Conservation (phyloP, 2,888 invertebrate species). For the Clanis bilineata region DNA sequence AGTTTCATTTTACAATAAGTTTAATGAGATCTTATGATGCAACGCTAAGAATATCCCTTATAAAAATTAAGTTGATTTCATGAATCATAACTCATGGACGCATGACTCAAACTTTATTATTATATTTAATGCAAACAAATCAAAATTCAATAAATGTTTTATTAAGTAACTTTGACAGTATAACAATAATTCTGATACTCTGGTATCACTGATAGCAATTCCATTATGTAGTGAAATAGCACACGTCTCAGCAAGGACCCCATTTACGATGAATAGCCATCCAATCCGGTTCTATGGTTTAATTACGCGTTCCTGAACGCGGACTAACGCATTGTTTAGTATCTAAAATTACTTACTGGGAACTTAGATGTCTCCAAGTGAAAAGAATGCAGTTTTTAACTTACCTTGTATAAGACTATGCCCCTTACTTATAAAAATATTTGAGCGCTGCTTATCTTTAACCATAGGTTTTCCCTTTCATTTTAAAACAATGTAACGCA, state of each 20-base stretch:
- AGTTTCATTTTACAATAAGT: too few relatives aligned
- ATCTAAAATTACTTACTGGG: constrained; percentile 41
- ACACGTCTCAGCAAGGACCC: constrained; percentile 58
- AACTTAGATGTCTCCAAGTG: constrained; percentile 31
- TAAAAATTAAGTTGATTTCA: too few relatives aligned
- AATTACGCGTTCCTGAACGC: constrained; percentile 57
- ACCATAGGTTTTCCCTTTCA: too few relatives aligned
- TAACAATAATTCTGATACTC: constrained; percentile 29
- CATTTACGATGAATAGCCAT: constrained; percentile 65
- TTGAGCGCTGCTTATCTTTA: not conserved
- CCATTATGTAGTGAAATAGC: constrained; percentile 59
- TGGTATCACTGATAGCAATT: constrained; percentile 50
- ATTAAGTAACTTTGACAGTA: constrained; percentile 10
- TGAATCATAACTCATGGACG: too few relatives aligned
- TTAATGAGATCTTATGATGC: too few relatives aligned
- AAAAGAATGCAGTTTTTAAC: not conserved
- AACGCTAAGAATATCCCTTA: too few relatives aligned
- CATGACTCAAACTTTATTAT: too few relatives aligned
- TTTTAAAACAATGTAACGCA: too few relatives aligned
- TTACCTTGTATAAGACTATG: too few relatives aligned
- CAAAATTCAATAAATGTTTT: too few relatives aligned
- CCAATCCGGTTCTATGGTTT: constrained; percentile 60
- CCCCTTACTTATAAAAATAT: not conserved
- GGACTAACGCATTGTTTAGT: constrained; percentile 47
- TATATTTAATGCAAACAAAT: too few relatives aligned